A percentile compares a stretch with the other conserved stretches of the same genome.
These are phyloP conservation scores for Alloscopus bannaensis DNA, from an alignment of 2,888 invertebrate genomes.

Conservation along the genomic window DNA sequence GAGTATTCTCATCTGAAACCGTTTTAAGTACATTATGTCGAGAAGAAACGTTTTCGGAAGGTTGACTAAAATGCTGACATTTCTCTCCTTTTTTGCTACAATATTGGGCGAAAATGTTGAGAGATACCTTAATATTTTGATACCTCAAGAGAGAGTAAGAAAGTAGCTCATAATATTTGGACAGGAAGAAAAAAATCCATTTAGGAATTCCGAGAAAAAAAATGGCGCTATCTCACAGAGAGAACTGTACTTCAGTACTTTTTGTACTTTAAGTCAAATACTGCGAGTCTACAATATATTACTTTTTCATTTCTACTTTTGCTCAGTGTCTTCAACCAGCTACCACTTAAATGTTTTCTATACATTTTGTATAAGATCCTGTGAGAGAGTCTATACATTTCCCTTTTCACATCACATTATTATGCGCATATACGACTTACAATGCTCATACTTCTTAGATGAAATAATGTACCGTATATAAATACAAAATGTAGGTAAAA, in stretches of 20 bases:
- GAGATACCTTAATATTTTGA: constrained; percentile 46
- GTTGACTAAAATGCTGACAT: no score
- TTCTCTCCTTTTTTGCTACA: no score
- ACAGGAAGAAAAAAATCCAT: constrained; percentile 52
- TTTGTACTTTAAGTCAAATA: neutral
- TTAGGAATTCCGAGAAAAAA: constrained; percentile 49
- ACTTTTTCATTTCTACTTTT: neutral
- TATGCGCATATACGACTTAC: constrained; percentile 11
- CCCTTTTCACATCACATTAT: neutral
- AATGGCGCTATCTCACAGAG: constrained; percentile 2
- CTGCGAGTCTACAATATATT: neutral
- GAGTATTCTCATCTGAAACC: no score
- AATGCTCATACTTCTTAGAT: neutral
- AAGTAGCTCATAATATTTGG: constrained; percentile 53
- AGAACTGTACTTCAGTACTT: constrained; percentile 10
- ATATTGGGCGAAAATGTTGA: no score
- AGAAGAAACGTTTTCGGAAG: no score
- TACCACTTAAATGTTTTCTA: constrained; percentile 21
- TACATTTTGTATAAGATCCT: constrained; percentile 22
- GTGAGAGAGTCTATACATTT: neutral
- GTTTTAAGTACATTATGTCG: constrained; percentile 19
- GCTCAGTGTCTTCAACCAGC: neutral
- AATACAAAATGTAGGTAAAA: constrained; percentile 14
- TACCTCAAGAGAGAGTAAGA: constrained; percentile 37
- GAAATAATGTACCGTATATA: neutral